Evolutionary conservation across 1,140 invertebrate species (phyloP).

Genomic region (Sycophila sp.): DNA sequence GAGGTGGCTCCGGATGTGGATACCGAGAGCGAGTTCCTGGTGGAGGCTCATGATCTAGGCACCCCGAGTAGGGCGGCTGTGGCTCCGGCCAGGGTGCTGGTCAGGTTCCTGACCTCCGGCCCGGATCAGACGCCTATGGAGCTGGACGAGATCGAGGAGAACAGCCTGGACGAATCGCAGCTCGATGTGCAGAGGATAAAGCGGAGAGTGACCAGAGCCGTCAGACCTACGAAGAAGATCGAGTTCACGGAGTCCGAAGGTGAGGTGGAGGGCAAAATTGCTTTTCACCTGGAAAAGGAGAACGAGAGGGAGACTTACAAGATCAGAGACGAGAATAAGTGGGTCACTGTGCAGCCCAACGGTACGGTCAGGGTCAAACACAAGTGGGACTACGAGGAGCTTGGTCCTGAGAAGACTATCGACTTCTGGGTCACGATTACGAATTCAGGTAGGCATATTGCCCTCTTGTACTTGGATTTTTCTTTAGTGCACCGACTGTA

Average conservation of each 20-base stretch:
- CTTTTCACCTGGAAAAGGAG: constrained; percentile 91
- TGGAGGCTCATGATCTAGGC: constrained; percentile 85
- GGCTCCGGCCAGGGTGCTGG: constrained; percentile 76
- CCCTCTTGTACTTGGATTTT: too few relatives aligned
- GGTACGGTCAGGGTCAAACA: constrained; percentile 92
- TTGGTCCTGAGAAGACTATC: constrained; percentile 95
- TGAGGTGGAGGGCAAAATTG: constrained; percentile 84
- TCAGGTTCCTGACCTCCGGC: constrained; percentile 76
- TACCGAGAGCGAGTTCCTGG: constrained; percentile 74
- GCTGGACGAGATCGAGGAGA: constrained; percentile 47
- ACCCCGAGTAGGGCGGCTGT: constrained; percentile 75
- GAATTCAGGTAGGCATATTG: constrained; percentile 78
- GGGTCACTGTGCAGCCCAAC: constrained; percentile 91
- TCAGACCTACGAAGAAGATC: constrained; percentile 89
- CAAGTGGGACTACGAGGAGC: constrained; percentile 96
- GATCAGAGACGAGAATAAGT: constrained; percentile 91
- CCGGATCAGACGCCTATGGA: constrained; percentile 68
- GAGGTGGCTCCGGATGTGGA: constrained; percentile 66
- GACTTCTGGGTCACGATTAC: constrained; percentile 96
- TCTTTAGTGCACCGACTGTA: too few relatives aligned
- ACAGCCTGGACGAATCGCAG: not conserved
- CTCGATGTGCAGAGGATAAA: constrained; percentile 75
- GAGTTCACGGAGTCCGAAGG: constrained; percentile 93
- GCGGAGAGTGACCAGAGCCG: constrained; percentile 84
- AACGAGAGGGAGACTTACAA: constrained; percentile 92